phyloP scores from a whole-genome alignment of 1,140 invertebrate genomes.

The Varroa destructor region DNA sequence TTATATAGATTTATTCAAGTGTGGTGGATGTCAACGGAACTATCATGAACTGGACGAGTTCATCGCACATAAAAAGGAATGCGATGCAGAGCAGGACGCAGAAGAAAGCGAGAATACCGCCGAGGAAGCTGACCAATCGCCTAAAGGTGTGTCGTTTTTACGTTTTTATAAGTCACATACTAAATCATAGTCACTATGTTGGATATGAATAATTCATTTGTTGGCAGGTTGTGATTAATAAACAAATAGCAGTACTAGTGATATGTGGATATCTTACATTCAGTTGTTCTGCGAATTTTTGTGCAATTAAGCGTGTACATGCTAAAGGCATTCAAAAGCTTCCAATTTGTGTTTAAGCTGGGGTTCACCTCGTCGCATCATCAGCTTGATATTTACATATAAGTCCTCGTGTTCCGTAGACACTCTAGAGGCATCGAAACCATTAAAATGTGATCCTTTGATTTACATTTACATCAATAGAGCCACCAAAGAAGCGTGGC shows the following conservation, averaged over 20 bases:
- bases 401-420: background rate
- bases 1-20: slow-evolving; percentile 10
- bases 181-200: background rate
- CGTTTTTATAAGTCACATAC: background rate
- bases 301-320: no score
- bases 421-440: background rate
- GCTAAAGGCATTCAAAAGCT: no score
- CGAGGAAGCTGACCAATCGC: no score
- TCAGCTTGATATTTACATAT: no score
- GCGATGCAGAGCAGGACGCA: background rate
- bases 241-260: background rate
- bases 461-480: background rate
- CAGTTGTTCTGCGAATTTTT: background rate
- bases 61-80: slow-evolving; percentile 12
- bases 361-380: no score
- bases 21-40: slow-evolving; percentile 9
- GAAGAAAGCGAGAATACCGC: background rate
- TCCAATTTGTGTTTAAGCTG: no score
- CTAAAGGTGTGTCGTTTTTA: no score
- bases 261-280: background rate
- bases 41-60: slow-evolving; percentile 5
- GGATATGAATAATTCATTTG: background rate
- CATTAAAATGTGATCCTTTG: background rate
- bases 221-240: background rate
- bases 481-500: slow-evolving; percentile 22